Evolutionary conservation across 1,140 invertebrate species (phyloP).

Genomic region (Ruditapes philippinarum): DNA sequence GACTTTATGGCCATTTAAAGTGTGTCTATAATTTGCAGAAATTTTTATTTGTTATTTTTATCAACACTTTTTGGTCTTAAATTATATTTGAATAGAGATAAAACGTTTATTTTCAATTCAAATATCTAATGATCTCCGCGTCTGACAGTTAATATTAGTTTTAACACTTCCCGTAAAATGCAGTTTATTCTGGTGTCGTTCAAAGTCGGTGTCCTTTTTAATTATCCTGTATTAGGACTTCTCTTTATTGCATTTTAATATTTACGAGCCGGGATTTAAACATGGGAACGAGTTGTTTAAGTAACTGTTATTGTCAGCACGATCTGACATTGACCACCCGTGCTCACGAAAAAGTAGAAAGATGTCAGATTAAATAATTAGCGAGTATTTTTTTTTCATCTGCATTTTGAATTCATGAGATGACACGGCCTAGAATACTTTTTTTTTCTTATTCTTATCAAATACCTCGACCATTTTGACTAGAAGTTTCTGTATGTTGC

Average conservation of each 20-base stretch:
- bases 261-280: slow-evolving; percentile 1
- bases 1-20: slow-evolving; percentile 43
- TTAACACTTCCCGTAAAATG: slow-evolving; percentile 36
- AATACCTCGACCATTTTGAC: too few species aligned
- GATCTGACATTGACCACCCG: slow-evolving; percentile 13
- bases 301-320: slow-evolving; percentile 20
- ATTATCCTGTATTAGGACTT: slow-evolving; percentile 26
- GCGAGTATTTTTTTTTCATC: neutral
- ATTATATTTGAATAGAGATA: slow-evolving; percentile 54
- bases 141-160: slow-evolving; percentile 36
- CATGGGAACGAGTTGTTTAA: neutral
- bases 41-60: slow-evolving; percentile 60
- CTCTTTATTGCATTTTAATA: slow-evolving; percentile 46
- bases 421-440: neutral
- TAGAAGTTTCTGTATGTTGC: too few species aligned
- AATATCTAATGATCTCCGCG: slow-evolving; percentile 1
- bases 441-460: too few species aligned
- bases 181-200: neutral
- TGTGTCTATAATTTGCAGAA: slow-evolving; percentile 48
- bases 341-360: neutral
- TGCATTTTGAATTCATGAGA: too few species aligned
- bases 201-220: slow-evolving; percentile 30
- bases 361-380: too few species aligned
- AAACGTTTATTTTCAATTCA: slow-evolving; percentile 37
- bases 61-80: slow-evolving; percentile 52